phyloP scores from a whole-genome alignment of 2,888 invertebrate genomes.

The Noctua pronuba region DNA sequence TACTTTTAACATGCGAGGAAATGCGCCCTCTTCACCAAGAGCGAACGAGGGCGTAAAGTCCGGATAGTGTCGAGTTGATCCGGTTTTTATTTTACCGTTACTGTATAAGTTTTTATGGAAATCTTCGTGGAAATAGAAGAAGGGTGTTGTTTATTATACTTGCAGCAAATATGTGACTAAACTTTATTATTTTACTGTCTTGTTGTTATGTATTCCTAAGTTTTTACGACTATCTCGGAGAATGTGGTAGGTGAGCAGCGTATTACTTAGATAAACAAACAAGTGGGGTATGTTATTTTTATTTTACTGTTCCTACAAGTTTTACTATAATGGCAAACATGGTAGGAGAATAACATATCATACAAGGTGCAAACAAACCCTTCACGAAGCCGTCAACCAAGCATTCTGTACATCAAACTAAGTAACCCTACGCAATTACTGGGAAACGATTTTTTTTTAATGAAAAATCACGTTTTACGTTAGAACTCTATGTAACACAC shows the following conservation, averaged over 20 bases:
- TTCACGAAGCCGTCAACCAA: too few relatives aligned
- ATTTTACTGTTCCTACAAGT: not conserved
- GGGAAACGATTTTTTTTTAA: too few relatives aligned
- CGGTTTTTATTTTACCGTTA: slow-evolving; percentile 26
- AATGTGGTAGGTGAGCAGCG: not conserved
- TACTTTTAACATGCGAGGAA: slow-evolving; percentile 60
- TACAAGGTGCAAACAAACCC: too few relatives aligned
- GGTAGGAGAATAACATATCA: not conserved
- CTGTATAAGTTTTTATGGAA: slow-evolving; percentile 29
- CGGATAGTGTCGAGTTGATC: slow-evolving; percentile 21
- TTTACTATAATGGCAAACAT: not conserved
- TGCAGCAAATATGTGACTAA: not conserved
- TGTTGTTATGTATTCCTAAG: not conserved
- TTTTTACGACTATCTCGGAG: not conserved
- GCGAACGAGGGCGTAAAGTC: slow-evolving; percentile 37
- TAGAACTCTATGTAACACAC: too few relatives aligned
- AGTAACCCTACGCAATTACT: too few relatives aligned
- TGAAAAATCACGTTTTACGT: too few relatives aligned
- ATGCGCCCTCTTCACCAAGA: slow-evolving; percentile 44
- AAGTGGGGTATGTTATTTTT: not conserved
- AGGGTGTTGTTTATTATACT: not conserved
- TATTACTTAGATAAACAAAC: not conserved
- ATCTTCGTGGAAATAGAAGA: not conserved
- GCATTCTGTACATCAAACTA: too few relatives aligned
- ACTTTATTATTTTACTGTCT: not conserved